A percentile compares a stretch with the other conserved stretches of the same genome.
Evolutionary conservation across 2,888 invertebrate genomes (phyloP).

Genomic region (Drosophila nigricruria): DNA sequence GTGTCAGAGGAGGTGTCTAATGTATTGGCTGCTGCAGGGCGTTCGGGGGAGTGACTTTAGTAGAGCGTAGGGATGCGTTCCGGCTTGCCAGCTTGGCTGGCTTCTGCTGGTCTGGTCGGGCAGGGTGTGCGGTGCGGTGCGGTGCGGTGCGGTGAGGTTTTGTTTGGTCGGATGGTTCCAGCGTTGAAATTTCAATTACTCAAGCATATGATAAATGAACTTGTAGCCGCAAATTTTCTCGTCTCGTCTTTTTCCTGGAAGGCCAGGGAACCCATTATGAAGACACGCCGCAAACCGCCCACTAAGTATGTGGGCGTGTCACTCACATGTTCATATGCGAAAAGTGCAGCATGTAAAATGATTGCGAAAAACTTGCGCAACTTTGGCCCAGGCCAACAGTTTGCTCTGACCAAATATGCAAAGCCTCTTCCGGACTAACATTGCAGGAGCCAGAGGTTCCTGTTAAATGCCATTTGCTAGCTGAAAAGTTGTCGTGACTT

Average conservation of each 20-base stretch:
- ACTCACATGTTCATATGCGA: constrained; percentile 31
- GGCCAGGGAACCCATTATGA: constrained; percentile 69
- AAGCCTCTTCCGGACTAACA: constrained; percentile 38
- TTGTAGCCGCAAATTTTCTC: constrained; percentile 79
- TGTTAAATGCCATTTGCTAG: constrained; percentile 68
- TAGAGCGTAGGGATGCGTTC: constrained; percentile 39
- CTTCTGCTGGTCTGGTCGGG: constrained; percentile 11
- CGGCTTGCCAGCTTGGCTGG: constrained; percentile 40
- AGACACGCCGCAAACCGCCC: constrained; percentile 70
- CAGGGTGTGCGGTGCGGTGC: neutral
- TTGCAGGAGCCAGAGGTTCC: constrained; percentile 24
- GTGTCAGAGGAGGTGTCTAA: constrained; percentile 71
- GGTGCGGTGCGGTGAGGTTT: constrained; percentile 14
- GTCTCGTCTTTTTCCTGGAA: constrained; percentile 64
- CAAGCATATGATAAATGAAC: constrained; percentile 79
- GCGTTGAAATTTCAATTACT: constrained; percentile 79
- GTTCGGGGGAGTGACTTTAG: constrained; percentile 2
- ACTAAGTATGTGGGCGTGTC: constrained; percentile 78
- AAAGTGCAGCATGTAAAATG: constrained; percentile 61
- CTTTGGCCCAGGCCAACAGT: constrained; percentile 37
- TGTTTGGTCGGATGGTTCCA: constrained; percentile 44
- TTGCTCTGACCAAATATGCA: constrained; percentile 54
- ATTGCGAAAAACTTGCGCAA: constrained; percentile 58
- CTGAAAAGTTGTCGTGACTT: constrained; percentile 71
- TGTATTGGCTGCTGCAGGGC: constrained; percentile 62